A percentile compares a stretch with the other conserved stretches of the same genome.
phyloP scores from a whole-genome alignment of 1,140 invertebrate genomes.

The Scaptomyza pallida region DNA sequence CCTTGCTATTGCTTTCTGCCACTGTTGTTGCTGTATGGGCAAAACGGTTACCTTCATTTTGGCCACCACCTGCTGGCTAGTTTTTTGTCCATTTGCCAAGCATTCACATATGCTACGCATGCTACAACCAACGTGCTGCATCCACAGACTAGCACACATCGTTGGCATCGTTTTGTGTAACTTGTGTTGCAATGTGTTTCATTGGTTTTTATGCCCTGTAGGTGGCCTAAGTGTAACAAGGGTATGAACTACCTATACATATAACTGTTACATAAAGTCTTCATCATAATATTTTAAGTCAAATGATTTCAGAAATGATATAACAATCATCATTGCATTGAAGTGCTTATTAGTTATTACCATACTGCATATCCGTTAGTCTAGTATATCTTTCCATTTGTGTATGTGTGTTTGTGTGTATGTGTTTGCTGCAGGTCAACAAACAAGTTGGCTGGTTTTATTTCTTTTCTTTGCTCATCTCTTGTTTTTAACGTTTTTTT shows the following conservation, averaged over 20 bases:
- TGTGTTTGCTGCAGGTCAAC: slow-evolving; percentile 32
- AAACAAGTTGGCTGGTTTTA: slow-evolving; percentile 37
- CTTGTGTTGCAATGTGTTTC: slow-evolving; percentile 28
- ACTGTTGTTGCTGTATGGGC: slow-evolving; percentile 7
- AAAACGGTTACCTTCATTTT: slow-evolving; percentile 11
- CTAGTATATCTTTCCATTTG: background rate
- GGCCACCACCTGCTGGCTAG: slow-evolving; percentile 7
- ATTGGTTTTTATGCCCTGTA: slow-evolving; percentile 22
- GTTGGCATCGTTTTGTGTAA: slow-evolving; percentile 24
- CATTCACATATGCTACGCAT: background rate
- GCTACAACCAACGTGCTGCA: background rate
- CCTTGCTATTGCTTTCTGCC: background rate
- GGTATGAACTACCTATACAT: background rate
- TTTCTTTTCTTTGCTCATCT: slow-evolving; percentile 5
- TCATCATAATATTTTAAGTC: no score
- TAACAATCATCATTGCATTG: no score
- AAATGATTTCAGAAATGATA: no score
- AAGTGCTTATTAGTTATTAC: no score
- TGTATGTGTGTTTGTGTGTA: slow-evolving; percentile 1
- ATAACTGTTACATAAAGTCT: background rate
- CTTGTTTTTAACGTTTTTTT: slow-evolving; percentile 10
- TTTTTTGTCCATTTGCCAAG: slow-evolving; percentile 14
- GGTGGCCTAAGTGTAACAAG: background rate
- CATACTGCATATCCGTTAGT: background rate
- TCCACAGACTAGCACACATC: background rate